Conservation (phyloP, 1,140 invertebrate species). For the Gerris buenoi region DNA sequence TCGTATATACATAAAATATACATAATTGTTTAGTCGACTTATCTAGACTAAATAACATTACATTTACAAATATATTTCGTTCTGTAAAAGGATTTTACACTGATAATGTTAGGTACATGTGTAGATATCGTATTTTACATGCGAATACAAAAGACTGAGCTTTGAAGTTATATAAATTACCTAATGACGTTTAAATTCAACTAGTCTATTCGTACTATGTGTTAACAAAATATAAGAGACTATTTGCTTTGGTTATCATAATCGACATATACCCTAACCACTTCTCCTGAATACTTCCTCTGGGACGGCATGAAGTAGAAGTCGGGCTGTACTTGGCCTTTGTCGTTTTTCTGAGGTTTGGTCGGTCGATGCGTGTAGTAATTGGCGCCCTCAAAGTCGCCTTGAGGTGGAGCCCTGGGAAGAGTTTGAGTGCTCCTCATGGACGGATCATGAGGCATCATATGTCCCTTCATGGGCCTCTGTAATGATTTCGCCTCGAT, state of each 20-base stretch:
- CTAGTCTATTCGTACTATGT: too few relatives aligned
- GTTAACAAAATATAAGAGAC: too few relatives aligned
- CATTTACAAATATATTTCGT: too few relatives aligned
- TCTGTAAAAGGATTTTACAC: too few relatives aligned
- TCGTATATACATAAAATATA: too few relatives aligned
- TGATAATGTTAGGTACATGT: too few relatives aligned
- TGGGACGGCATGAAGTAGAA: conserved; percentile 93
- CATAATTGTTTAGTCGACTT: too few relatives aligned
- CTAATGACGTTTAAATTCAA: too few relatives aligned
- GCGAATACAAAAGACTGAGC: too few relatives aligned
- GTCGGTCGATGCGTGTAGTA: conserved; percentile 35
- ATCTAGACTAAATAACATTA: too few relatives aligned
- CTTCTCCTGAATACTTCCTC: conserved; percentile 78
- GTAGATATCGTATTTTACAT: too few relatives aligned
- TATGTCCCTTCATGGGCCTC: conserved; percentile 30
- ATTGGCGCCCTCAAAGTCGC: conserved; percentile 27
- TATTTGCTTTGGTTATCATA: conserved; percentile 45
- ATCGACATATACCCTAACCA: conserved; percentile 79
- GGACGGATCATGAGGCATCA: conserved; percentile 12
- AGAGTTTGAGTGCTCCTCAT: conserved; percentile 34
- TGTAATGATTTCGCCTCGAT: conserved; percentile 44
- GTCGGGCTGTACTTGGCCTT: conserved; percentile 46
- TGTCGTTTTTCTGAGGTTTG: conserved; percentile 25
- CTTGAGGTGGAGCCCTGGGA: conserved; percentile 29
- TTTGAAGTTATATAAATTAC: too few relatives aligned